Percentiles rank a stretch among this genome's conserved stretches.
These are phyloP conservation scores for Palythoa grandis DNA, from an alignment of 92 coral and sea anemone genomes.

Conservation along the genomic window DNA sequence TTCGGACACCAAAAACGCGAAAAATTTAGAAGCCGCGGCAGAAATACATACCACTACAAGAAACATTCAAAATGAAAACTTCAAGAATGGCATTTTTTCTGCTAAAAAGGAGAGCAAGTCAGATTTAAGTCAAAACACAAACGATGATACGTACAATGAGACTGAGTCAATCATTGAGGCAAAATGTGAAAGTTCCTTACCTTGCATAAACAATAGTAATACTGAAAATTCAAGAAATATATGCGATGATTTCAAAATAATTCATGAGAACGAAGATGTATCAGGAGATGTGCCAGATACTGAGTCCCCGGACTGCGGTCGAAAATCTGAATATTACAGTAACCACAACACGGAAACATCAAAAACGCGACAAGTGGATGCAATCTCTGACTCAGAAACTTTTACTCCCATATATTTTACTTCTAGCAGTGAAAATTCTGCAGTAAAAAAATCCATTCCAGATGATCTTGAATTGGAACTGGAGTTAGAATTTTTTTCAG, in stretches of 20 bases:
- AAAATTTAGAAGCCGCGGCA: background rate
- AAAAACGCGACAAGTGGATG: background rate
- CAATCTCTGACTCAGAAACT: background rate
- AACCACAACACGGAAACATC: background rate
- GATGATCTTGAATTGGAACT: background rate
- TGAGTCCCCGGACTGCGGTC: background rate
- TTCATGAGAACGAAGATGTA: background rate
- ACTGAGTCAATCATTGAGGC: background rate
- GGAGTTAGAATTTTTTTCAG: background rate
- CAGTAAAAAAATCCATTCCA: background rate
- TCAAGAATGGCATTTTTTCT: background rate
- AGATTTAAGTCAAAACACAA: background rate
- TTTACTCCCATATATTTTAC: background rate
- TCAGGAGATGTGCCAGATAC: background rate
- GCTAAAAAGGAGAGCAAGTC: background rate
- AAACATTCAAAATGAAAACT: background rate
- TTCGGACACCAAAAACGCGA: background rate
- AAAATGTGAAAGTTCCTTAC: background rate
- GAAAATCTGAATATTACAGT: background rate
- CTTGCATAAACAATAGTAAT: background rate
- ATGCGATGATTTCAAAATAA: background rate
- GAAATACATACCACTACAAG: background rate
- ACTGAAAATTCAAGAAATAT: background rate
- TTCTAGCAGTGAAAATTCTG: background rate
- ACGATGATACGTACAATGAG: background rate